Conservation (phyloP, 1,140 invertebrate species). For the Cotesia vestalis region DNA sequence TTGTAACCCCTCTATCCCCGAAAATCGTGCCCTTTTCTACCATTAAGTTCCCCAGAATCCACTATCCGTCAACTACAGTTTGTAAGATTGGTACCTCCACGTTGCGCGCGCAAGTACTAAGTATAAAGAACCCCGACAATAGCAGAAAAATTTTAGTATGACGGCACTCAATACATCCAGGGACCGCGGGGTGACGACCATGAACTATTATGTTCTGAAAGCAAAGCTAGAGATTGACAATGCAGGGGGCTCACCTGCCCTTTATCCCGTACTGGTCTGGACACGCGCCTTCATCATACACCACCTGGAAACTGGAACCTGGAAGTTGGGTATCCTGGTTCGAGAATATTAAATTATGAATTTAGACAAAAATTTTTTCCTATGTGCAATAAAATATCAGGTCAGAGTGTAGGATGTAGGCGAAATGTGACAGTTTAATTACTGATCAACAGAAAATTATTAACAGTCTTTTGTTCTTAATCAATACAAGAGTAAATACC, state of each 20-base stretch:
- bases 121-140: conserved; percentile 3
- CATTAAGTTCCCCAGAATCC: background rate
- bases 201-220: background rate
- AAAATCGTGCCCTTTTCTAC: too few species aligned
- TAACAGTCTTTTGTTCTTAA: too few species aligned
- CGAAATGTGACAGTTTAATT: too few species aligned
- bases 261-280: conserved; percentile 47
- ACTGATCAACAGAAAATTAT: too few species aligned
- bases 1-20: conserved; percentile 6
- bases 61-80: too few species aligned
- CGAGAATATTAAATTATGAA: background rate
- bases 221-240: conserved; percentile 61
- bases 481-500: too few species aligned
- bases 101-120: too few species aligned
- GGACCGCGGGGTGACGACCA: conserved; percentile 33
- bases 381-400: too few species aligned
- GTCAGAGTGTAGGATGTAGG: too few species aligned
- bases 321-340: background rate
- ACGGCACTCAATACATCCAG: conserved; percentile 37
- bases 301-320: conserved; percentile 50
- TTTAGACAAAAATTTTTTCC: too few species aligned
- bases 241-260: conserved; percentile 66
- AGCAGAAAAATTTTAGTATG: background rate
- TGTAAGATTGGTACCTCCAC: too few species aligned
- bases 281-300: conserved; percentile 58